Base-by-base conservation (phyloP, 2,888 invertebrate genomes). In the Andricus quercusramuli region DNA sequence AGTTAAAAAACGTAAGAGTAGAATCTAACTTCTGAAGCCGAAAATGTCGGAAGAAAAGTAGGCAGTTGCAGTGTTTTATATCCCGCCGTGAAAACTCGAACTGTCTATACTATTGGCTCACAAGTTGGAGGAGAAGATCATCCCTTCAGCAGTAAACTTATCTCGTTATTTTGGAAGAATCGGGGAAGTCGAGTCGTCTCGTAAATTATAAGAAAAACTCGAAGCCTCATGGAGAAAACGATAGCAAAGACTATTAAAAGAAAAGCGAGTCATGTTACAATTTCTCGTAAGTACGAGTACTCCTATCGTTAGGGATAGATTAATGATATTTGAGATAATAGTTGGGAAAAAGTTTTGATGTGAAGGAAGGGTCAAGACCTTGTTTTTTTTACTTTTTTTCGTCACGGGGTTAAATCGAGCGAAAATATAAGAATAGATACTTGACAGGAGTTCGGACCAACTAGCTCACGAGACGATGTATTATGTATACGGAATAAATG, bases 401-500 rank as follows among this genome's bases (percentile, higher is more conserved):
- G 64, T 15, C 81, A 80, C 29, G 22, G 15, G 47, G 88, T 84
- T 86, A 89, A 90, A 91, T 90, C 90, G 90, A 89, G 90, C 89
- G 88, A 87, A 86, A 88, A 89, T 90, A 90, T 89, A 89, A 90
- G 90, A 90, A 90, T 89, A 87, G 87, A 9, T 25, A 25, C 47
- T 68, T 68, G 68, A 68, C 68, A 47, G 68, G 25, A 47, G 11
- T 25, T 47, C 47, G 8, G 68, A 68, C 47, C 29, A 47, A 68
- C 25, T 47, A 47, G 17, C 44, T 68, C 25, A 68, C 25, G 47
- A 47, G 85, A 85, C 88, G 88, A 90, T 90, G 88, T 90, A 90
- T 91, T 90, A 91, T 91, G 90, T 91, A 91, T 90, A 89, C 89
- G 85, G 89, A 88, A 90, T 90, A 90, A 90, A 90, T 90, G 87